Evolutionary conservation across 2,888 invertebrate genomes (phyloP).

Genomic region (Polietes domitor): DNA sequence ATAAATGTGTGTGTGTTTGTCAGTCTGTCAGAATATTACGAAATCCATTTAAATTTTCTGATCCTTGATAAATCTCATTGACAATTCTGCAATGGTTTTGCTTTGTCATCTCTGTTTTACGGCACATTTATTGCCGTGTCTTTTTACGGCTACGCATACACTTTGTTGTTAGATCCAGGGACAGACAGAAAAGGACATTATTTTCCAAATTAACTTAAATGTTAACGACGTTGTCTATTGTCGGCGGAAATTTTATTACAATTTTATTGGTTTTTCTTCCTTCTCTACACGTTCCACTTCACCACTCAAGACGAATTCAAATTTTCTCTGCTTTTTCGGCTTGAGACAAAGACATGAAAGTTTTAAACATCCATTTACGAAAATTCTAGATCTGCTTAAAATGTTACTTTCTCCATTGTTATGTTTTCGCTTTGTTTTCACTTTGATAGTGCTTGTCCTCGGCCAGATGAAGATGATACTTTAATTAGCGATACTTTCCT

Average conservation of each 20-base stretch:
- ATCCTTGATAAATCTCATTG: conserved; percentile 4
- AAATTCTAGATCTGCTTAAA: conserved; percentile 34
- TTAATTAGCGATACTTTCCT: conserved; percentile 15
- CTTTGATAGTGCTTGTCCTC: neutral
- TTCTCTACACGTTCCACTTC: neutral
- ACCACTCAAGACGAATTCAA: neutral
- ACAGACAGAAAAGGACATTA: neutral
- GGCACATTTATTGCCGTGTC: neutral
- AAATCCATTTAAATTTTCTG: neutral
- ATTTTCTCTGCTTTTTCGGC: neutral
- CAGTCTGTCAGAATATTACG: too few relatives aligned
- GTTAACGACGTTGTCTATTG: neutral
- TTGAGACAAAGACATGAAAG: neutral
- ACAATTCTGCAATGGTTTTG: neutral
- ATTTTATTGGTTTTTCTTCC: neutral
- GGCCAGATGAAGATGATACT: conserved; percentile 10
- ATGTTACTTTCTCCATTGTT: conserved; percentile 15
- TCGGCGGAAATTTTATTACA: neutral
- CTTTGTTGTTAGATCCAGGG: neutral
- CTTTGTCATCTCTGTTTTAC: neutral
- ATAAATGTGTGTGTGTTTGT: too few relatives aligned
- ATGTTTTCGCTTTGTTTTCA: neutral
- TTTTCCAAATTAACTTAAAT: neutral
- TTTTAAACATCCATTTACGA: conserved; percentile 11
- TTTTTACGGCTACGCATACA: neutral